These are phyloP conservation scores for Musca vetustissima DNA, from an alignment of 1,140 invertebrate genomes.

Conservation along the genomic window DNA sequence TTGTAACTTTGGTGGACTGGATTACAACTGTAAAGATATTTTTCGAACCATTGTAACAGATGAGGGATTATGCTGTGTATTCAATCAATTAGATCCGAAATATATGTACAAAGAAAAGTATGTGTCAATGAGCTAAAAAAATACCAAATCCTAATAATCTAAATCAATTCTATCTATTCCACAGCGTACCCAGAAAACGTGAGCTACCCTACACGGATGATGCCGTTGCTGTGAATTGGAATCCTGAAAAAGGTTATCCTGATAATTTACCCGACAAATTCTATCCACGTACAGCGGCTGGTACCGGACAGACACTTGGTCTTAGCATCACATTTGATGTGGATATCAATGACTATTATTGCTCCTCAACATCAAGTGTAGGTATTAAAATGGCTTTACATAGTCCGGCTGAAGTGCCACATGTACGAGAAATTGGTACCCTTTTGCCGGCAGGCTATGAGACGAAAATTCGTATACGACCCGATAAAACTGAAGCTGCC, in stretches of 20 bases:
- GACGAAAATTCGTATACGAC: constrained; percentile 65
- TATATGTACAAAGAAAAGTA: constrained; percentile 61
- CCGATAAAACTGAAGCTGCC: constrained; percentile 65
- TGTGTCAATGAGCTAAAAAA: not conserved
- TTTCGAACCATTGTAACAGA: constrained; percentile 78
- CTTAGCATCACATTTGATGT: constrained; percentile 70
- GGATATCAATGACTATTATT: constrained; percentile 72
- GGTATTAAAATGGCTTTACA: constrained; percentile 75
- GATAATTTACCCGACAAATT: constrained; percentile 56
- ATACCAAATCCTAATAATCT: constrained; percentile 33
- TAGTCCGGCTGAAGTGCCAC: constrained; percentile 74
- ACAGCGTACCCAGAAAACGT: not conserved
- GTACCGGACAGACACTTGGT: constrained; percentile 67
- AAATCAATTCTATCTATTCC: not conserved
- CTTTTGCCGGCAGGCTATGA: constrained; percentile 68
- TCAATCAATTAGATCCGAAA: constrained; percentile 71
- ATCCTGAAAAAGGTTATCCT: constrained; percentile 69
- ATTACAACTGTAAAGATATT: constrained; percentile 64
- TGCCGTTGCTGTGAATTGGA: constrained; percentile 66
- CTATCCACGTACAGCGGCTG: constrained; percentile 64
- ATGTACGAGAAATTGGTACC: constrained; percentile 70
- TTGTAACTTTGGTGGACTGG: constrained; percentile 66
- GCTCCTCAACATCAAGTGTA: constrained; percentile 70
- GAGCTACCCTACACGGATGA: not conserved
- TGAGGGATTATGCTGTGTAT: constrained; percentile 80